Evolutionary conservation across 1,140 invertebrate genomes (phyloP).

Genomic region (Elymnias hypermnestra): DNA sequence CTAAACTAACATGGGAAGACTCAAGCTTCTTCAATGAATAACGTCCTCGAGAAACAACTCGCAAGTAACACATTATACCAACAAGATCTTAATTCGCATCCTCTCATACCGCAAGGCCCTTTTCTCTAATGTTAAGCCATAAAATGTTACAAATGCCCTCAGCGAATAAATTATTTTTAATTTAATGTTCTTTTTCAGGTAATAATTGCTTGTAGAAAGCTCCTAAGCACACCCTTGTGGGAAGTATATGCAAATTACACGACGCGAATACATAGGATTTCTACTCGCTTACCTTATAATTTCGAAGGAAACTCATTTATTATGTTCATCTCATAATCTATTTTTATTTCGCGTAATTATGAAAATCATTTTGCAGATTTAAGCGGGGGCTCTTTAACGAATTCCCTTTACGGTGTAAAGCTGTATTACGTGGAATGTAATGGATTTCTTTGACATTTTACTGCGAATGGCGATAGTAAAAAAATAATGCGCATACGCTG

Average conservation of each 20-base stretch:
- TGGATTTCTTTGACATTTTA: slow-evolving; percentile 26
- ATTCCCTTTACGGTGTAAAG: slow-evolving; percentile 4
- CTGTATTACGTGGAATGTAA: slow-evolving; percentile 7
- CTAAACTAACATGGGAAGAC: slow-evolving; percentile 36
- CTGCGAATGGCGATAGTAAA: slow-evolving; percentile 41
- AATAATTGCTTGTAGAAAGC: slow-evolving; percentile 12
- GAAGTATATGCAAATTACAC: slow-evolving; percentile 13
- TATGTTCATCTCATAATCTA: slow-evolving; percentile 10
- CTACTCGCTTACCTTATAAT: slow-evolving; percentile 10
- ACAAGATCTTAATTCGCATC: slow-evolving; percentile 22
- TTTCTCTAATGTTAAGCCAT: slow-evolving; percentile 9
- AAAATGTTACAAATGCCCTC: slow-evolving; percentile 10
- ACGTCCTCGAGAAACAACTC: slow-evolving; percentile 17
- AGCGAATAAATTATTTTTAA: slow-evolving; percentile 13
- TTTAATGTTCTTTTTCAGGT: slow-evolving; percentile 8
- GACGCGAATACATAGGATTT: slow-evolving; percentile 6
- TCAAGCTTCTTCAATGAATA: slow-evolving; percentile 24
- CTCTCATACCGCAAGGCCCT: slow-evolving; percentile 6
- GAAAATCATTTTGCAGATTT: slow-evolving; percentile 4
- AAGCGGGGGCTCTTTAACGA: not conserved
- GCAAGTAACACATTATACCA: slow-evolving; percentile 26
- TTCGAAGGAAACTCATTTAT: slow-evolving; percentile 12
- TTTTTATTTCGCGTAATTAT: slow-evolving; percentile 6
- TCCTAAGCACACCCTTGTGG: slow-evolving; percentile 8
- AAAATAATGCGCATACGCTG: slow-evolving; percentile 46